phyloP scores from a whole-genome alignment of 2,888 invertebrate species.

The Anthophora plumipes region DNA sequence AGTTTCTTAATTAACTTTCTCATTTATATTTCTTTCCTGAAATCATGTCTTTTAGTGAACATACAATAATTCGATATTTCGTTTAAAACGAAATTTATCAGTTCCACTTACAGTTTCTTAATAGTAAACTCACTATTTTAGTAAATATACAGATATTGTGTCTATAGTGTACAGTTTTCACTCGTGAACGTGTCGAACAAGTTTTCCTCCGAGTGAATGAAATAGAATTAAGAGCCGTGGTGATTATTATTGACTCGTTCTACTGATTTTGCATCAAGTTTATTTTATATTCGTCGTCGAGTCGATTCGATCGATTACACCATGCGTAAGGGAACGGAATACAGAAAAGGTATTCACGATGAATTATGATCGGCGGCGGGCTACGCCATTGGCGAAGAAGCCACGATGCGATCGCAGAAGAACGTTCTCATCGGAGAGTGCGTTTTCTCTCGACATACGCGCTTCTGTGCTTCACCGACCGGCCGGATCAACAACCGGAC shows the following conservation, averaged over 20 bases:
- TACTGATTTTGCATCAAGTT: neutral
- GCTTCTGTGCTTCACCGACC: conserved; percentile 34
- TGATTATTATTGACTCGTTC: neutral
- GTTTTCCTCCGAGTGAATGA: too few species aligned
- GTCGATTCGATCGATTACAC: neutral
- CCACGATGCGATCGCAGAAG: conserved; percentile 46
- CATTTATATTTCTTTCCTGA: too few species aligned
- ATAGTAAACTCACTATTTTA: too few species aligned
- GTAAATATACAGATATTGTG: too few species aligned
- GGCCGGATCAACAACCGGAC: conserved; percentile 63
- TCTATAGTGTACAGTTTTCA: too few species aligned
- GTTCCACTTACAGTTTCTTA: too few species aligned
- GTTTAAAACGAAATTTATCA: too few species aligned
- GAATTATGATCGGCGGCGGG: neutral
- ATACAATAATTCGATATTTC: too few species aligned
- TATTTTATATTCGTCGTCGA: neutral
- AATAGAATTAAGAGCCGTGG: too few species aligned
- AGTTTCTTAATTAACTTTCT: too few species aligned
- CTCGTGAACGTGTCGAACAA: too few species aligned
- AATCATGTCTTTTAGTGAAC: too few species aligned
- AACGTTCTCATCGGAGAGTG: conserved; percentile 38
- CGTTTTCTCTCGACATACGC: conserved; percentile 50
- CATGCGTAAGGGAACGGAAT: neutral
- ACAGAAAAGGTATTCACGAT: conserved; percentile 2
- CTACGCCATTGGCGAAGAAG: conserved; percentile 44